Conservation (phyloP, 2,888 invertebrate genomes). For the Drosophila robusta region DNA sequence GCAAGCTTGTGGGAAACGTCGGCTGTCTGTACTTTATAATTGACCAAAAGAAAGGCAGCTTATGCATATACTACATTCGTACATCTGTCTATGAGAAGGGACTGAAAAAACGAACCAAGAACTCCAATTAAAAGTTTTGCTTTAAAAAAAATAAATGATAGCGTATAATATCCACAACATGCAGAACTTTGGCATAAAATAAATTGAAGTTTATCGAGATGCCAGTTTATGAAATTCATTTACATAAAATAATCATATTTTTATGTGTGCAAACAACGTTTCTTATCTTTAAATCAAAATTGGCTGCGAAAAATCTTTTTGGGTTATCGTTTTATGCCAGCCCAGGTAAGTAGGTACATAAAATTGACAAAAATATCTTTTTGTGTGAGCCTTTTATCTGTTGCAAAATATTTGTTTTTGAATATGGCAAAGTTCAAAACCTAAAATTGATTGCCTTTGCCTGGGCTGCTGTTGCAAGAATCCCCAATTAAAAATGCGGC, state of each 20-base stretch:
- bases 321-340: slow-evolving; percentile 10
- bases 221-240: slow-evolving; percentile 4
- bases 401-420: slow-evolving; percentile 23
- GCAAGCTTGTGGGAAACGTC: slow-evolving; percentile 20
- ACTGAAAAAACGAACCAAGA: not conserved
- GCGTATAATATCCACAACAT: not conserved
- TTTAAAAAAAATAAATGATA: not conserved
- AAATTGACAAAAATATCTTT: slow-evolving; percentile 23
- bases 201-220: slow-evolving; percentile 1
- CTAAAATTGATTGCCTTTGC: slow-evolving; percentile 24
- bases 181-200: not conserved
- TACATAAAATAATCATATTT: not conserved
- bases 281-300: slow-evolving; percentile 16
- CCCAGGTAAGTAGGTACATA: not conserved
- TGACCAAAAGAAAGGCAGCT: slow-evolving; percentile 2
- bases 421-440: slow-evolving; percentile 47
- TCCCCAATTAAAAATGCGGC: slow-evolving; percentile 36
- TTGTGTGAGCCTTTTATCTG: slow-evolving; percentile 16
- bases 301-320: slow-evolving; percentile 4
- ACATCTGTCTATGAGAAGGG: not conserved
- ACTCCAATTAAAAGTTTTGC: slow-evolving; percentile 18
- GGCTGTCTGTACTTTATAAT: slow-evolving; percentile 10
- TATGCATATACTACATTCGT: not conserved
- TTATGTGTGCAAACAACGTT: not conserved
- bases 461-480: slow-evolving; percentile 34